Percentiles rank a stretch among this genome's conserved stretches.
Evolutionary conservation across 2,797 vertebrate genomes (phyloP).

Genomic region (Denticeps clupeoides): DNA sequence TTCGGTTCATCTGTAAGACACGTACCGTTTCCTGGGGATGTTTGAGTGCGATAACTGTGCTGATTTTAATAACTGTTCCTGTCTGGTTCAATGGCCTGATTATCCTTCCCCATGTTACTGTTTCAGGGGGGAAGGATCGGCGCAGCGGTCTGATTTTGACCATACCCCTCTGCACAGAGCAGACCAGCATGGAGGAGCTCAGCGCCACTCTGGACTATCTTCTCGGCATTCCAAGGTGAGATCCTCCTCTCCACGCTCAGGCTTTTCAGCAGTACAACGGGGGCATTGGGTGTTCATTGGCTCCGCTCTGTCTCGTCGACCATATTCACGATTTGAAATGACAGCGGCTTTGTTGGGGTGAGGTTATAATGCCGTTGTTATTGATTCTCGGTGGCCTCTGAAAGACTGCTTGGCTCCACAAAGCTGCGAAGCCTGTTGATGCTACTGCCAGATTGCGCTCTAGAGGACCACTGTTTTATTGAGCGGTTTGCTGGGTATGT

Average conservation of each 20-base stretch:
- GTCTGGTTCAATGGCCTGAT: not conserved
- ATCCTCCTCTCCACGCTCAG: no score
- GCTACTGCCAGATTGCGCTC: not conserved
- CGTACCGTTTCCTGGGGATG: not conserved
- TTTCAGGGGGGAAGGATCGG: conserved; percentile 88
- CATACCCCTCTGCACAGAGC: conserved; percentile 91
- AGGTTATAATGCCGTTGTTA: conserved; percentile 10
- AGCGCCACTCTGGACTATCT: conserved; percentile 91
- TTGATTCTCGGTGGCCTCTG: conserved; percentile 15
- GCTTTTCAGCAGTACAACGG: no score
- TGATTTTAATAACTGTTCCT: not conserved
- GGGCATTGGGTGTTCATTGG: no score
- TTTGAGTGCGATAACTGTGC: not conserved
- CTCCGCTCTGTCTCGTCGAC: not conserved
- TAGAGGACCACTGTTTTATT: not conserved
- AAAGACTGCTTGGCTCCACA: conserved; percentile 11
- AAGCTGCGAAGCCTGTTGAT: conserved; percentile 7
- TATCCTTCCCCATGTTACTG: conserved; percentile 4
- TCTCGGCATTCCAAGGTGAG: conserved; percentile 91
- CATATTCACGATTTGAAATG: not conserved
- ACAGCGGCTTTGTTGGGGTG: conserved; percentile 8
- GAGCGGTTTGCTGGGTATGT: not conserved
- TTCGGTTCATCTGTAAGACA: not conserved
- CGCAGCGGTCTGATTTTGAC: conserved; percentile 96
- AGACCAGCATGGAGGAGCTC: conserved; percentile 96